These are phyloP conservation scores for Delia radicum DNA, from an alignment of 1,140 invertebrate genomes.

Conservation along the genomic window DNA sequence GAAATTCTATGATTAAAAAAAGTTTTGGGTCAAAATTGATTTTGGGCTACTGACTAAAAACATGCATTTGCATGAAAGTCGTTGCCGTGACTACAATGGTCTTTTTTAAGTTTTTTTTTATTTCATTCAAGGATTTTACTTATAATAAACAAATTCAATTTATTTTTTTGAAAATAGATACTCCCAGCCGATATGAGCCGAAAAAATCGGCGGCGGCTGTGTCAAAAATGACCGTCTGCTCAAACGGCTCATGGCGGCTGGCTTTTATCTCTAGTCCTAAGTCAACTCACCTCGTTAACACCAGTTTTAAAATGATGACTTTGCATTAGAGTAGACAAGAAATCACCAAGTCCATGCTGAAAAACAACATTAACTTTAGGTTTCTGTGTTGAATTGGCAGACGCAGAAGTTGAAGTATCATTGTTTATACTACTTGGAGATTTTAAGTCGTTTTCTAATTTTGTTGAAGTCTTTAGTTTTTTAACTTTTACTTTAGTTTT, in stretches of 20 bases:
- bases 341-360: constrained; percentile 40
- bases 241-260: too few species aligned
- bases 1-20: too few species aligned
- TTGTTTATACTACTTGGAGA: background rate
- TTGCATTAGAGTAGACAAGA: constrained; percentile 39
- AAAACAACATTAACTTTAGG: constrained; percentile 35
- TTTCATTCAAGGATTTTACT: too few species aligned
- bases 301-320: constrained; percentile 42
- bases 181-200: too few species aligned
- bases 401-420: background rate
- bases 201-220: background rate
- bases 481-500: background rate
- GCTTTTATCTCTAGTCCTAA: background rate
- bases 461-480: background rate
- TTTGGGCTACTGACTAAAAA: too few species aligned
- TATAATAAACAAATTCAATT: too few species aligned
- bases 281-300: constrained; percentile 33
- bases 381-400: background rate
- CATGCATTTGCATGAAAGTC: too few species aligned
- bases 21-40: too few species aligned
- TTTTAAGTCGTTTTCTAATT: background rate
- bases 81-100: too few species aligned
- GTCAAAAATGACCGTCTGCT: too few species aligned
- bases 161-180: too few species aligned
- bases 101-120: too few species aligned